phyloP scores from a whole-genome alignment of 2,113 vertebrate species.

The Aptenodytes patagonicus region DNA sequence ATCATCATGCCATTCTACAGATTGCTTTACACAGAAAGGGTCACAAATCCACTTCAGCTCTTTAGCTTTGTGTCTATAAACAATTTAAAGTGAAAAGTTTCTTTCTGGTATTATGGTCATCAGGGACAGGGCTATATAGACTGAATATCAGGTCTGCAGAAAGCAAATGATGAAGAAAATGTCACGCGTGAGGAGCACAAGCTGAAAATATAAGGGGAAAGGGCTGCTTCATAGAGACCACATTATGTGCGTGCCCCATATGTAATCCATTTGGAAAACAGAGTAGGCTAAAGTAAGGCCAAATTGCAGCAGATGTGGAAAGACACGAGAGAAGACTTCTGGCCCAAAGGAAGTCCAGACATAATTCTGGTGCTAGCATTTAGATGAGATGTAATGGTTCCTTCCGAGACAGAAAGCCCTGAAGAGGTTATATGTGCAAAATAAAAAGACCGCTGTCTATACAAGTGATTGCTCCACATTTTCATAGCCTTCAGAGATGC shows the following conservation, averaged over 20 bases:
- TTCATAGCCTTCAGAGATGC: neutral
- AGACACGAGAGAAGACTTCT: neutral
- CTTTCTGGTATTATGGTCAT: neutral
- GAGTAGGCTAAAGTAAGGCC: neutral
- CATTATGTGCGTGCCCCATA: too few relatives aligned
- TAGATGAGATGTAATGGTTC: neutral
- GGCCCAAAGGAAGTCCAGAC: neutral
- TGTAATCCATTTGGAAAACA: neutral
- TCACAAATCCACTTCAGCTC: neutral
- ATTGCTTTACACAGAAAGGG: neutral
- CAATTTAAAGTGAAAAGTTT: neutral
- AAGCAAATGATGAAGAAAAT: neutral
- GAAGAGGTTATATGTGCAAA: neutral
- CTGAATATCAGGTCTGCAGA: neutral
- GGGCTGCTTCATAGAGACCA: neutral
- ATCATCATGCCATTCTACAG: neutral
- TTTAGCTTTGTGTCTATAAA: neutral
- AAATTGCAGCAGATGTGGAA: neutral
- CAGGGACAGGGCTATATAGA: neutral
- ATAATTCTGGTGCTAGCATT: neutral
- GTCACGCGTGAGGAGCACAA: neutral
- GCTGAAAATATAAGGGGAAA: neutral
- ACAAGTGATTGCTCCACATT: neutral
- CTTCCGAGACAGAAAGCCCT: neutral
- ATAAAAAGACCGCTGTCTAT: fast-evolving